These are phyloP conservation scores for Drosophila tripunctata DNA, from an alignment of 2,888 invertebrate genomes.

Conservation along the genomic window DNA sequence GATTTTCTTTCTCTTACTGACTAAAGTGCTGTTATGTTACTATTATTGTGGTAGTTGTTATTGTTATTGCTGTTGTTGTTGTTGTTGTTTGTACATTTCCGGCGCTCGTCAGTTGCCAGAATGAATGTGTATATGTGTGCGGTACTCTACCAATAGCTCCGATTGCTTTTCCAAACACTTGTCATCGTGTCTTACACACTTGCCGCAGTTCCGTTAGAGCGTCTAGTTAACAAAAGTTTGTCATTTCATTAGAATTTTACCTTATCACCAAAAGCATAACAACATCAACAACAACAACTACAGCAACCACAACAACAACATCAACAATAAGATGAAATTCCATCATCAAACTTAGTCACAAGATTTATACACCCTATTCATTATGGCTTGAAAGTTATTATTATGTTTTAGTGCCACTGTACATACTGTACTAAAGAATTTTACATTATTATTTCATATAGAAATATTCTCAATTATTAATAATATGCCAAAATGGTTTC, in stretches of 20 bases:
- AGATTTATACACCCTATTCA: background rate
- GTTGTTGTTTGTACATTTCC: slow-evolving; percentile 36
- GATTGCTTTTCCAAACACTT: slow-evolving; percentile 49
- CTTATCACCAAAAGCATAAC: slow-evolving; percentile 46
- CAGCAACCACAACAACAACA: background rate
- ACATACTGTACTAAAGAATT: no score
- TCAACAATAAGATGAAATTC: slow-evolving; percentile 2
- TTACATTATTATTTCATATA: no score
- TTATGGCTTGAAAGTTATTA: no score
- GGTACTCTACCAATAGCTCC: slow-evolving; percentile 24
- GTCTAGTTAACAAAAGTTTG: slow-evolving; percentile 41
- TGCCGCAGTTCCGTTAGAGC: slow-evolving; percentile 43
- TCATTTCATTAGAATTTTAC: slow-evolving; percentile 60
- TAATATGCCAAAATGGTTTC: no score
- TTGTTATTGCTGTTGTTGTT: slow-evolving; percentile 16
- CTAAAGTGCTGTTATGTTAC: slow-evolving; percentile 5
- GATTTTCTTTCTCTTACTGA: background rate
- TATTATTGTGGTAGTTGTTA: slow-evolving; percentile 10
- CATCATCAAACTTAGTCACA: background rate
- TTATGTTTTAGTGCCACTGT: background rate
- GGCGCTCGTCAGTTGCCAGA: slow-evolving; percentile 33
- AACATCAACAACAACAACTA: slow-evolving; percentile 13
- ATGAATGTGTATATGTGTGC: slow-evolving; percentile 4
- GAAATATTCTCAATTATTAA: no score
- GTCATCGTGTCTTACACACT: slow-evolving; percentile 41